phyloP scores from a whole-genome alignment of 1,140 invertebrate species.

The Aporrectodea caliginosa region DNA sequence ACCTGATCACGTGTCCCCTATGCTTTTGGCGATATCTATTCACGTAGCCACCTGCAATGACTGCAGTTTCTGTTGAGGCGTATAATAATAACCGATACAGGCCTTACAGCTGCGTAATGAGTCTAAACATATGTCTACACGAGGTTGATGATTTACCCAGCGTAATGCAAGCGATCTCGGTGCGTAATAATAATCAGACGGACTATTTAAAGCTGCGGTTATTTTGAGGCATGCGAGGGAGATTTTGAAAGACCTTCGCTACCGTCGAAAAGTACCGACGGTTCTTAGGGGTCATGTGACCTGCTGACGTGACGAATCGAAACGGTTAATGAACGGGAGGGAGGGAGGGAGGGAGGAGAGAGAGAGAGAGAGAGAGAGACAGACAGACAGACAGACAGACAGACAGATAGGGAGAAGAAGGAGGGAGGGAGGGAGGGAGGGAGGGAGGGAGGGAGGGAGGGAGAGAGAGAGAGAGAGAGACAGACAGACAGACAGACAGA shows the following conservation, averaged over 20 bases:
- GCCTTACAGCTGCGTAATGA: too few species aligned
- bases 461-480: conserved; percentile 19
- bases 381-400: neutral
- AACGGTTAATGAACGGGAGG: neutral
- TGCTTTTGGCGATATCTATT: too few species aligned
- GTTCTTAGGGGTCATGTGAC: too few species aligned
- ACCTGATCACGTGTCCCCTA: too few species aligned
- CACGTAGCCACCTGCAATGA: too few species aligned
- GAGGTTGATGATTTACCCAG: too few species aligned
- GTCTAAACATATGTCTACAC: too few species aligned
- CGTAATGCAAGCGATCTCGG: neutral
- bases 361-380: conserved; percentile 11
- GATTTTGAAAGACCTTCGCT: neutral
- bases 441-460: conserved; percentile 10
- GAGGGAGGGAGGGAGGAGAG: conserved; percentile 6
- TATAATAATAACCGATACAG: too few species aligned
- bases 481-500: conserved; percentile 25
- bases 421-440: neutral
- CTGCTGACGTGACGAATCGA: too few species aligned
- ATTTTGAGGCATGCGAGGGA: neutral
- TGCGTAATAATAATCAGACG: neutral
- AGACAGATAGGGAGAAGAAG: neutral
- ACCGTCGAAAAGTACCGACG: too few species aligned
- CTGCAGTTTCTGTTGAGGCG: too few species aligned
- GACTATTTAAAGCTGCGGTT: neutral